Conservation (phyloP, 2,797 vertebrate species). For the Crenuchus spilurus region DNA sequence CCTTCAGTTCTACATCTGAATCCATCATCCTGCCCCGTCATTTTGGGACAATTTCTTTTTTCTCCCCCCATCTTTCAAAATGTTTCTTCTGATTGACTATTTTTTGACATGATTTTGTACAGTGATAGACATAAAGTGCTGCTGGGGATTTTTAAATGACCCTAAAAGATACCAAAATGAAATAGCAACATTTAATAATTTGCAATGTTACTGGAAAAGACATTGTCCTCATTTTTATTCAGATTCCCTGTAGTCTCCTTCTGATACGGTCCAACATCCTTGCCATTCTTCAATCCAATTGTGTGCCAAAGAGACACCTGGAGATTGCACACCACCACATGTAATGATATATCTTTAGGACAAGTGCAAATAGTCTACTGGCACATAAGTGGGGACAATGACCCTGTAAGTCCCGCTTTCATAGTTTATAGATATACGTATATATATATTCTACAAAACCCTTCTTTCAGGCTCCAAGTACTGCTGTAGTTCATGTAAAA, state of each 20-base stretch:
- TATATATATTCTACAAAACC: conserved; percentile 99
- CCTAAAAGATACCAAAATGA: conserved; percentile 88
- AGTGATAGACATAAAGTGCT: conserved; percentile 99
- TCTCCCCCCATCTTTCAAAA: conserved; percentile 38
- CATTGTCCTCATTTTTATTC: conserved; percentile 78
- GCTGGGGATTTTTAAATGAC: conserved; percentile 87
- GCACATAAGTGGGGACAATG: conserved; percentile 99
- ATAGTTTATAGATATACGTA: conserved; percentile 96
- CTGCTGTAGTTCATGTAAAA: conserved; percentile 95
- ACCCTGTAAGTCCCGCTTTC: conserved; percentile 99
- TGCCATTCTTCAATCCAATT: conserved; percentile 81
- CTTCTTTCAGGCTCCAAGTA: conserved; percentile 91
- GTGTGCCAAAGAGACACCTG: conserved; percentile 89
- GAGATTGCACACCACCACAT: conserved; percentile 93
- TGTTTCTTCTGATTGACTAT: conserved; percentile 76
- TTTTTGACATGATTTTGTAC: conserved; percentile 90
- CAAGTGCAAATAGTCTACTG: conserved; percentile 99
- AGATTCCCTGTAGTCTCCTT: conserved; percentile 93
- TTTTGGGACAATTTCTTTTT: conserved; percentile 70
- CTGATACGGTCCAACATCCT: conserved; percentile 85
- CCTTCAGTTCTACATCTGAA: conserved; percentile 64
- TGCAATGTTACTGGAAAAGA: conserved; percentile 89
- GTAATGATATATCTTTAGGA: conserved; percentile 90
- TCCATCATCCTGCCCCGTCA: conserved; percentile 76
- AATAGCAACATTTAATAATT: conserved; percentile 80